Base-by-base conservation (phyloP, 1,140 invertebrate species). In the Drosophila hydei region DNA sequence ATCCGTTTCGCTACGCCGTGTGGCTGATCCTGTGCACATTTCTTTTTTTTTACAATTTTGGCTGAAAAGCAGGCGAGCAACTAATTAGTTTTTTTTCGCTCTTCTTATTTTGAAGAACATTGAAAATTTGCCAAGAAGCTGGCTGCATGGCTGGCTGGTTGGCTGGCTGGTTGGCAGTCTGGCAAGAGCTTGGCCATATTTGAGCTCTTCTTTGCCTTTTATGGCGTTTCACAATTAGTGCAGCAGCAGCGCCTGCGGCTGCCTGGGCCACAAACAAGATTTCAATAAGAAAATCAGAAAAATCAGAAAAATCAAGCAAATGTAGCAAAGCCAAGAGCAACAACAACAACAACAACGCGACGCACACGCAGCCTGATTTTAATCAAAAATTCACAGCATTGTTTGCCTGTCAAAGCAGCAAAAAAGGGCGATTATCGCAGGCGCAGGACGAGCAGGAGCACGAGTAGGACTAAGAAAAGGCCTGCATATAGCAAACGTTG, bases 301-400 rank as follows among this genome's bases (percentile, higher is more conserved):
- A 64, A 14, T 55, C 54, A 36, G 43, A 62, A 59, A 60, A 61
- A 77, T 85, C 52, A 68, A 72, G 58, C 59, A 63, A 72, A 76
- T 77, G 62, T 64, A 68, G 81, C 72, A 58, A 33, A 33, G 65
- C 72, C 67, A 70, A 19, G 64, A 71, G 70, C 23, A 54, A 40
- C 55, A 78, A 50, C 62, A 85, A 61, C 52, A 74, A 60, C 40
- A 71, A 47, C 62, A 64, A 69, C 63, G 68, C 72, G 79, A 76
- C 83, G 83, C 83, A 87, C 83, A 87, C 78, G 78, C 83, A 76
- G 84, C 61, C 83, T 77, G 88, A 90, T 90, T 90, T 88, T 90
- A 90, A 90, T 90, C 88, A 88, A 90, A 90, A 90, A 90, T 90
- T 90, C 88, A 90, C 88, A 90, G 88, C 88, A 90, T 90, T 90